Percentiles rank a stretch among this genome's conserved stretches.
Conservation (phyloP, 2,888 invertebrate species). For the Pseudeuparius sepicola region DNA sequence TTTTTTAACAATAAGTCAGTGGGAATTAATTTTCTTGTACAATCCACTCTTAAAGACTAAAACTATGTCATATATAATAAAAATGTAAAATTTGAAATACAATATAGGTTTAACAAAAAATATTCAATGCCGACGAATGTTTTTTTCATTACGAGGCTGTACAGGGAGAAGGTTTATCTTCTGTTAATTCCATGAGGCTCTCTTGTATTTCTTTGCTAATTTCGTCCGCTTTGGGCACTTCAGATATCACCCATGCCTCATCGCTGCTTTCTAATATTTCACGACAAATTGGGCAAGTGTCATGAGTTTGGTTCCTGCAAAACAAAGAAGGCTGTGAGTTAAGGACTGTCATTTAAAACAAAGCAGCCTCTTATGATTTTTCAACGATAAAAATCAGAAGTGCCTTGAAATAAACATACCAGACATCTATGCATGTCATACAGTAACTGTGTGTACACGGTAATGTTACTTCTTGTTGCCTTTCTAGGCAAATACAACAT, state of each 20-base stretch:
- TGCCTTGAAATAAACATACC: conserved; percentile 39
- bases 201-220: conserved; percentile 45
- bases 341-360: too few relatives aligned
- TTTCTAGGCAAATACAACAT: conserved; percentile 64
- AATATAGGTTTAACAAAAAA: too few relatives aligned
- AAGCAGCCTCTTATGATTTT: not conserved
- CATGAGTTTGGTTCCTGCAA: conserved; percentile 55
- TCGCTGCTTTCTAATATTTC: conserved; percentile 51
- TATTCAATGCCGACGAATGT: too few relatives aligned
- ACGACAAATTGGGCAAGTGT: conserved; percentile 61
- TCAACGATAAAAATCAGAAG: not conserved
- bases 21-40: too few relatives aligned
- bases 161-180: conserved; percentile 22
- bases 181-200: conserved; percentile 37
- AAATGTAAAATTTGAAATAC: too few relatives aligned
- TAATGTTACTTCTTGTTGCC: conserved; percentile 55
- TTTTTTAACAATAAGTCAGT: too few relatives aligned
- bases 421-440: conserved; percentile 59
- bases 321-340: too few relatives aligned
- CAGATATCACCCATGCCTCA: conserved; percentile 56
- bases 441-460: conserved; percentile 65
- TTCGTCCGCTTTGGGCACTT: conserved; percentile 49
- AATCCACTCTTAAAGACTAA: too few relatives aligned
- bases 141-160: conserved; percentile 26
- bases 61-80: too few relatives aligned